Evolutionary conservation across 2,888 invertebrate genomes (phyloP), one percentile per base, ranked within the genome.

Genomic region (Peribatodes rhomboidaria): DNA sequence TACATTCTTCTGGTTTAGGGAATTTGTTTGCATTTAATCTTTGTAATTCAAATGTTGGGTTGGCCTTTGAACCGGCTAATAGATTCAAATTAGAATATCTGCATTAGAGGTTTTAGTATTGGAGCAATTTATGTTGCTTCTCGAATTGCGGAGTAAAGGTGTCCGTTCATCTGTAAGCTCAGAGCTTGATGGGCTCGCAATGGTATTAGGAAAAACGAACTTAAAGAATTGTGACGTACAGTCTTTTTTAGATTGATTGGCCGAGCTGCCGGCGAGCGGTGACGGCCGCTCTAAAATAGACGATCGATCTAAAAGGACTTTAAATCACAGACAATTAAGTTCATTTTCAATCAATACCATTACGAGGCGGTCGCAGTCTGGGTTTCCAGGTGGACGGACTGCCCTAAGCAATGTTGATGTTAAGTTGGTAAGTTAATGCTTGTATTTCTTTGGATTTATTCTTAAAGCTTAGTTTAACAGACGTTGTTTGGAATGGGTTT

Each of bases 1-100:
- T 44, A 64, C 57, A 65, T 68, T 67, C 57, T 72, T 67, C 57
- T 67, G 56, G 62, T 59, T 68, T 55, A 50, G 61, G 65, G 70
- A 64, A 68, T 63, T 63, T 65, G 67, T 72, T 68, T 63, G 61
- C 62, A 63, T 61, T 49, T 57, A 55, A 63, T 46, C 37, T 58
- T 55, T 55, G 35, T 55, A 35, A 37, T 70, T 63, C 58, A 70
- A 70, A 70, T 70, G 63, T 67, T 50, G 31, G 54, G 1, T 54
- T 66, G 70, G 65, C 61, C 70, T 70, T 50, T 67, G 69, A 68
- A 67, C 57, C 64, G 56, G 41, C 50, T 67, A 68, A 69, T 67
- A 61, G 70, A 72, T 72, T 72, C 72, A 67, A 72, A 70, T 70
- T 52, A 61, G 63, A 63, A 68, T 65, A 65, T 70, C 54, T 65